Base-by-base conservation (phyloP, 1,140 invertebrate genomes). In the Atta colombica region DNA sequence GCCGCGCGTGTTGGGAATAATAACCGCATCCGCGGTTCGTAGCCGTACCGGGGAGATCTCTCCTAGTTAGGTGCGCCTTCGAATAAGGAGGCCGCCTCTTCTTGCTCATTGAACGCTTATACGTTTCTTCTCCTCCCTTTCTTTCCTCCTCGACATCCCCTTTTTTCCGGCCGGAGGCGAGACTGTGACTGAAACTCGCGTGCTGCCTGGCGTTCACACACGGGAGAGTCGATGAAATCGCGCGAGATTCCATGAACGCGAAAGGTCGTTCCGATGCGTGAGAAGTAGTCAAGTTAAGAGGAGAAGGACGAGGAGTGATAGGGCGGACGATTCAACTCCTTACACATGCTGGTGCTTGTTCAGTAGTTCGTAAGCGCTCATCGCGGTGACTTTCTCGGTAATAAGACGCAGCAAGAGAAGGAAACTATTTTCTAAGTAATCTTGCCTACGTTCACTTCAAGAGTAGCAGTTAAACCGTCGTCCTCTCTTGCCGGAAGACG, bases 231-330 rank as follows among this genome's bases (percentile, higher is more conserved):
- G 35, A 21, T 66, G 39, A 21, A 69, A 51, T 69, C 39, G 39
- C 91, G 89, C 88, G 80, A 91, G 90, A 92, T 84, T 92, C 85
- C 90, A 88, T 88, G 89, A 90, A 91, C 88, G 69, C 45, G 90
- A 90, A 92, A 92, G 91, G 87, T 92, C 87, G 88, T 85, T 91
- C 55, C 0, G 39, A 31, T 21, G 55, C 39, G 69, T 51, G 80
- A 84, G 39, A 60, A 82, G 80, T 87, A 89, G 85, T 80, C 55
- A 21, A 49, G 31, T 16, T 14, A 14, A 25, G 14, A 51, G 25
- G 31, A 45, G 69, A 21, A 21, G 16, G 31, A 68, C 35, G 25
- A 53, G 18, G 51, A 7, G 12, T 0, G 16, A 31, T 8, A 28
- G 21, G 3, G 16, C 45, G 28, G 71, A 21, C 51, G 51, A 58